These are phyloP conservation scores for Augiades crinisus DNA, from an alignment of 2,888 invertebrate genomes.

Conservation along the genomic window DNA sequence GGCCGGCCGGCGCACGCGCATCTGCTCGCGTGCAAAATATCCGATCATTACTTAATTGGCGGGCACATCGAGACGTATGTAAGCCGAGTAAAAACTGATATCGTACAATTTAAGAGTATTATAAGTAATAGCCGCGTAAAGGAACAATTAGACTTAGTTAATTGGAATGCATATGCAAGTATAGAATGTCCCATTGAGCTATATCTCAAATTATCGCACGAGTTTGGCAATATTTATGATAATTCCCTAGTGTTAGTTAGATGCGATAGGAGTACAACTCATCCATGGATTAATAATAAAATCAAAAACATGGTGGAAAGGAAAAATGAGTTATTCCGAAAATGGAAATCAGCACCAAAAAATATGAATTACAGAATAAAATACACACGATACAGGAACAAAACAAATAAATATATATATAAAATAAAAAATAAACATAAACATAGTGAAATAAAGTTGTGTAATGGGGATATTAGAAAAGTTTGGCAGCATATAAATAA, in stretches of 20 bases:
- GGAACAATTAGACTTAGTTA: not conserved
- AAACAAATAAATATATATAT: not conserved
- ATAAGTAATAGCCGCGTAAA: not conserved
- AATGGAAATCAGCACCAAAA: conserved; percentile 7
- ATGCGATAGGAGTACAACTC: too few species aligned
- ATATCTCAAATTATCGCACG: not conserved
- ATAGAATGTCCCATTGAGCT: conserved; percentile 1
- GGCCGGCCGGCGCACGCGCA: not conserved
- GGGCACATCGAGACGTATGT: not conserved
- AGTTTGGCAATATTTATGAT: not conserved
- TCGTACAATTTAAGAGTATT: not conserved
- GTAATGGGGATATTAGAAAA: conserved; percentile 11
- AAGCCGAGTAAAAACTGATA: not conserved
- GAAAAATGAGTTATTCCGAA: not conserved
- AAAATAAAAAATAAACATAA: not conserved
- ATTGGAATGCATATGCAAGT: not conserved
- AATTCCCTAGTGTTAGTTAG: not conserved
- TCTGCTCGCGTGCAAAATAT: conserved; percentile 13
- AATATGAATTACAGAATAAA: conserved; percentile 12
- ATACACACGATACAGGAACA: conserved; percentile 9
- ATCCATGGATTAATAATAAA: not conserved
- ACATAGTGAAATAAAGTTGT: not conserved
- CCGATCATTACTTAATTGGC: conserved; percentile 22
- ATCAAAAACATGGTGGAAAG: not conserved
- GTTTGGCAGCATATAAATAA: conserved; percentile 7